Base-by-base conservation (phyloP, 2,113 vertebrate genomes). In the Mesembrinibis cayennensis region DNA sequence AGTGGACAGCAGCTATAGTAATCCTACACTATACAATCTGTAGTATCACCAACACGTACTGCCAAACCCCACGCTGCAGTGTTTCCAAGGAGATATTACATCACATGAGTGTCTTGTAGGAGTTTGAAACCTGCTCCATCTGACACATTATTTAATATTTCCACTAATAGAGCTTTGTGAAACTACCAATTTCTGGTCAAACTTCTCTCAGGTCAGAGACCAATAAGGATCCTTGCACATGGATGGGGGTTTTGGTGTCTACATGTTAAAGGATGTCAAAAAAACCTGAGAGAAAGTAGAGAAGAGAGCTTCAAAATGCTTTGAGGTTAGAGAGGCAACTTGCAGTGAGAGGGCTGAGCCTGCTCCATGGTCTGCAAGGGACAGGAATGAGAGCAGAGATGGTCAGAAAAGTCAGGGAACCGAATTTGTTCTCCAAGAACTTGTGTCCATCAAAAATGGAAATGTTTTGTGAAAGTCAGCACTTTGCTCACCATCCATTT, bases 51-150 rank as follows among this genome's bases (percentile, higher is more conserved):
- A 1, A 34, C 47, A 82, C 1, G 29, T 36, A 29, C 47, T 55
- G 66, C 66, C 89, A 44, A 87, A 49, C 72, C 45, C 90, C 67
- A 72, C 0, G 3, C 86, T 94, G 82, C 65, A 59, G 58, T 58
- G 89, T 98, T 98, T 97, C 97, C 97, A 96, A 93, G 96, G 98
- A 97, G 97, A 97, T 94, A 40, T 21, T 59, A 91, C 67, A 93
- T 81, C 95, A 96, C 22, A 34, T 71, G 52, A 71, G 34, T 5
- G 61, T 67, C 49, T 62, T 1, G 44, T 89, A 66, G 67, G 87
- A 97, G 84, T 92, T 22, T 32, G 71, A 96, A 93, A 91, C 52
- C 91, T 86, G 55, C 77, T 95, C 62, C 81, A 93, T 89, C 87
- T 96, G 94, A 96, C 90, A 66, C 18, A 55, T 55, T 88, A 86